Evolutionary conservation across 2,113 vertebrate species (phyloP).

Genomic region (Myotis yumanensis): DNA sequence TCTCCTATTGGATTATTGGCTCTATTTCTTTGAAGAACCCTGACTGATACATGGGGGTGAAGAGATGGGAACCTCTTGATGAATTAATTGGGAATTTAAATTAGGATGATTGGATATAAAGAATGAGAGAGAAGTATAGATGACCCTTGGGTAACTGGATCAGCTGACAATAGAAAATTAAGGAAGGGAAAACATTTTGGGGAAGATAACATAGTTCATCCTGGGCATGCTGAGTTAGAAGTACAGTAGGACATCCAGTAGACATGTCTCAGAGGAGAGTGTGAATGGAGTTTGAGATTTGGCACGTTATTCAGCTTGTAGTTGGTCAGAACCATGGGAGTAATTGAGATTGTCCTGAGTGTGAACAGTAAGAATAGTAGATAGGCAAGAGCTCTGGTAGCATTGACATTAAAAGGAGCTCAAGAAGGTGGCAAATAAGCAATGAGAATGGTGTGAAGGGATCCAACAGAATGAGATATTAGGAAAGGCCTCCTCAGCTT

Average conservation of each 20-base stretch:
- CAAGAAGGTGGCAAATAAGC: neutral
- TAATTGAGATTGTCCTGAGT: neutral
- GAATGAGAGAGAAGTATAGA: neutral
- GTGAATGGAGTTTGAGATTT: neutral
- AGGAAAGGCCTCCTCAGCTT: neutral
- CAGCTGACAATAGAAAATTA: neutral
- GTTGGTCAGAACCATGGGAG: neutral
- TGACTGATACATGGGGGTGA: neutral
- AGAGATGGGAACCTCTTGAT: neutral
- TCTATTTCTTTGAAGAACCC: neutral
- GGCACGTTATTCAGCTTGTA: neutral
- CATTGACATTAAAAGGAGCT: neutral
- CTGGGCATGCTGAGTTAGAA: neutral
- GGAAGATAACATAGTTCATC: neutral
- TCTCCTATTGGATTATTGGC: neutral
- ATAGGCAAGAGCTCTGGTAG: neutral
- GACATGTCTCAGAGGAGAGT: neutral
- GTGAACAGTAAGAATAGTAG: neutral
- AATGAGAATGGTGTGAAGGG: neutral
- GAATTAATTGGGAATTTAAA: constrained; percentile 10
- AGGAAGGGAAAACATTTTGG: neutral
- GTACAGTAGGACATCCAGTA: neutral
- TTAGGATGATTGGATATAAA: neutral
- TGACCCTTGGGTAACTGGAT: neutral
- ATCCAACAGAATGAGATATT: neutral